Percentiles rank a stretch among this genome's conserved stretches.
phyloP scores from a whole-genome alignment of 2,888 invertebrate species.

The Monoplex corrugatus region DNA sequence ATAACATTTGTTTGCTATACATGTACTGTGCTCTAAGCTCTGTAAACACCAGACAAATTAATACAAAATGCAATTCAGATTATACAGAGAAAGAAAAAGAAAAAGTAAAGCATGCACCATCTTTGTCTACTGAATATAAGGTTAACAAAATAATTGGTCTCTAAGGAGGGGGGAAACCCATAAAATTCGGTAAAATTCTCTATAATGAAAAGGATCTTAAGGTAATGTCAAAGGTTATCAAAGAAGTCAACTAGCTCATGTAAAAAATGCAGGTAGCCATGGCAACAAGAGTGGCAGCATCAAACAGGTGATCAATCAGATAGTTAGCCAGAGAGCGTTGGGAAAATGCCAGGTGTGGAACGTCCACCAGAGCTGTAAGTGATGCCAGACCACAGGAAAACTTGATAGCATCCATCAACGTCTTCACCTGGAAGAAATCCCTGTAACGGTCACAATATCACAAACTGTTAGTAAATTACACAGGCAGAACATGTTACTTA shows the following conservation, averaged over 20 bases:
- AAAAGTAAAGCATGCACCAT: too few relatives aligned
- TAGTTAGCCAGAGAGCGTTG: conserved; percentile 59
- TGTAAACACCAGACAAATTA: too few relatives aligned
- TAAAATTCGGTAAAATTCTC: neutral
- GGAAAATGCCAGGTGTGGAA: conserved; percentile 63
- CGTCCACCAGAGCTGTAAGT: conserved; percentile 58
- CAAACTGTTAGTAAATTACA: neutral
- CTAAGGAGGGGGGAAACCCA: too few relatives aligned
- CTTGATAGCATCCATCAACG: conserved; percentile 58
- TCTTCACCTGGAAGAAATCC: conserved; percentile 62
- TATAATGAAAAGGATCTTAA: neutral
- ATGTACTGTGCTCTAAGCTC: neutral
- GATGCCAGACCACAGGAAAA: conserved; percentile 61
- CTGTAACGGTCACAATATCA: conserved; percentile 53
- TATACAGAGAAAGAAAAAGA: too few relatives aligned
- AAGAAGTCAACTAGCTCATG: conserved; percentile 51
- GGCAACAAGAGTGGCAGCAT: conserved; percentile 58
- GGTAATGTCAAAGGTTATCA: neutral
- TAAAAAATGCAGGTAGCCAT: conserved; percentile 63
- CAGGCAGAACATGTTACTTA: neutral
- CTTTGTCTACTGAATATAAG: too few relatives aligned
- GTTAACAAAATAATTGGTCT: too few relatives aligned
- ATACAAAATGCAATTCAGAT: too few relatives aligned
- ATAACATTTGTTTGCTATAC: neutral
- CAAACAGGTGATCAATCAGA: conserved; percentile 66